These are phyloP conservation scores for Montipora foliosa DNA, from an alignment of 64 coral and sea anemone species.

Conservation along the genomic window DNA sequence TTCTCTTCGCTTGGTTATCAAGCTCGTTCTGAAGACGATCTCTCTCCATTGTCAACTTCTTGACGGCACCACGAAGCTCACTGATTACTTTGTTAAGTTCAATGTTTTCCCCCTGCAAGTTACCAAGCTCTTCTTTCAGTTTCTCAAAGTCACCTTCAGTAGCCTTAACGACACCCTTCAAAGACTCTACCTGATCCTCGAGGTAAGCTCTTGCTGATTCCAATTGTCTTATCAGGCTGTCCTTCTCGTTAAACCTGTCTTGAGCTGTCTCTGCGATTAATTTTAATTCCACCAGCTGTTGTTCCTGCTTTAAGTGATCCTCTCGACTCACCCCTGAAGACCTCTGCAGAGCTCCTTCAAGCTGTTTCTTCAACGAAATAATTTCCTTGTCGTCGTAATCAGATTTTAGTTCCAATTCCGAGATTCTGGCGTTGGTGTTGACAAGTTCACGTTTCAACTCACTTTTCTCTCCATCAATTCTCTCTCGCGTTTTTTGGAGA, in stretches of 20 bases:
- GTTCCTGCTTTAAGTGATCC: constrained; percentile 74
- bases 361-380: constrained; percentile 82
- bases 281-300: constrained; percentile 82
- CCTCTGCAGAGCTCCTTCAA: constrained; percentile 80
- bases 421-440: constrained; percentile 75
- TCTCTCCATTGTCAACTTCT: constrained; percentile 62
- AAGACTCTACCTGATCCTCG: constrained; percentile 77
- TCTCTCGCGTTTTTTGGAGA: constrained; percentile 72
- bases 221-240: constrained; percentile 83
- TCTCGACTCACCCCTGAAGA: constrained; percentile 69
- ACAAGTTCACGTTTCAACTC: constrained; percentile 85
- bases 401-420: constrained; percentile 90
- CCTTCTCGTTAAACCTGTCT: constrained; percentile 92
- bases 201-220: constrained; percentile 73
- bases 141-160: constrained; percentile 74
- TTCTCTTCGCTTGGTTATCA: constrained; percentile 68
- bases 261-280: constrained; percentile 81
- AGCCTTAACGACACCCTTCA: constrained; percentile 55
- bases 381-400: constrained; percentile 90
- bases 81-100: constrained; percentile 76
- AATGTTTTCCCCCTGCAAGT: constrained; percentile 78
- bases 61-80: constrained; percentile 65
- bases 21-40: constrained; percentile 77
- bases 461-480: constrained; percentile 70
- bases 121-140: constrained; percentile 72